Evolutionary conservation across 2,113 vertebrate genomes (phyloP).

Genomic region (Anhinga anhinga): DNA sequence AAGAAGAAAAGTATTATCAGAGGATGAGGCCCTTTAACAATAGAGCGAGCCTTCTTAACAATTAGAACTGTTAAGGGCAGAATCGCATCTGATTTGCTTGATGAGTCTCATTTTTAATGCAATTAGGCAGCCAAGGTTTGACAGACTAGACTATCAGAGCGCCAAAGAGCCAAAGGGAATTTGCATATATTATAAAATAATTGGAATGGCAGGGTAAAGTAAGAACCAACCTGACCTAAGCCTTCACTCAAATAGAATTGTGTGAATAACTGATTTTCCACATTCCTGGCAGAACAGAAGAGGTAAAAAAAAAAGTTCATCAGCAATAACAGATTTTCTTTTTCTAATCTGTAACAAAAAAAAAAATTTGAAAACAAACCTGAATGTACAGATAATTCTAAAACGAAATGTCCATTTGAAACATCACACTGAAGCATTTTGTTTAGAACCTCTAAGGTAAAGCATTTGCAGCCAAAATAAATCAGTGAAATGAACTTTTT

Average conservation of each 20-base stretch:
- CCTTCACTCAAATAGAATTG: constrained; percentile 24
- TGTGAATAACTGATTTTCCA: constrained; percentile 58
- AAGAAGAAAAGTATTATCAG: neutral
- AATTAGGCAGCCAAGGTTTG: constrained; percentile 56
- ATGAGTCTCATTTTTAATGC: constrained; percentile 55
- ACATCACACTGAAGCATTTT: neutral
- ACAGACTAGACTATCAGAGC: constrained; percentile 36
- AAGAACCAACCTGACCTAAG: constrained; percentile 44
- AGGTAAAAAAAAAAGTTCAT: neutral
- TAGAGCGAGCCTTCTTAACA: neutral
- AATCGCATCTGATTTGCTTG: constrained; percentile 25
- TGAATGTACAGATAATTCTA: neutral
- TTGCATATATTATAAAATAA: constrained; percentile 64
- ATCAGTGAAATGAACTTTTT: neutral
- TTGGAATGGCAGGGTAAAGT: constrained; percentile 27
- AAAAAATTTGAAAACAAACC: neutral
- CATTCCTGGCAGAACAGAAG: neutral
- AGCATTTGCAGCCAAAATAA: neutral
- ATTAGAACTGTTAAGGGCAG: neutral
- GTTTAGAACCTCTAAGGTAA: neutral
- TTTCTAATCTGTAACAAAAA: neutral
- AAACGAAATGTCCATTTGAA: neutral
- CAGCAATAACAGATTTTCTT: neutral
- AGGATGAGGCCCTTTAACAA: neutral
- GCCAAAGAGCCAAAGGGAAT: constrained; percentile 56